Evolutionary conservation across 2,797 vertebrate species (phyloP), one percentile per base, ranked within the genome.

Genomic region (Adelosebastes latens): DNA sequence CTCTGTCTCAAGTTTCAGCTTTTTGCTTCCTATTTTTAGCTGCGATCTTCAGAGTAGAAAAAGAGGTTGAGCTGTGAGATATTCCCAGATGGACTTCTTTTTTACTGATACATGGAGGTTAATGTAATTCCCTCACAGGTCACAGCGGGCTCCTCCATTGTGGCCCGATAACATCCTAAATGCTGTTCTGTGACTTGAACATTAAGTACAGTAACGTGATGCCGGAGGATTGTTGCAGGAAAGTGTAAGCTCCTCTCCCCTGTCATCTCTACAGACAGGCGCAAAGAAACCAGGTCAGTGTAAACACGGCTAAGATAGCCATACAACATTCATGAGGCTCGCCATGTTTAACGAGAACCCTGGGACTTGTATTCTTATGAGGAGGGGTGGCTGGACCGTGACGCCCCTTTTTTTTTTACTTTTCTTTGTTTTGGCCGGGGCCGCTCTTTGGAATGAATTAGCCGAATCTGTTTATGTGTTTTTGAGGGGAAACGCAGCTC

Each of bases 241-340:
- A 87, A 75, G 79, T 69, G 75, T 81, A 85, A 85, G 81, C 87
- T 86, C 83, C 62, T 66, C 71, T 83, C 75, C 71, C 65, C 73
- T 82, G 88, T 90, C 89, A 75, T 86, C 78, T 87, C 79, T 60
- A 56, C 79, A 85, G 72, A 85, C 79, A n/a, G 65, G 78, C 81
- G 81, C 83, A 85, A 85, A 84, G 88, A 94, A 95, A 93, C 46
- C 77, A 91, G 93, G 92, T 94, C 93, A 92, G 90, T 77, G 87
- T 92, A 91, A 95, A 94, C 90, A 92, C 59, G 66, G 89, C 89
- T 93, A 89, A 92, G 86, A 94, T 89, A 87, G 79, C 79, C 89
- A 91, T 95, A 59, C 86, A 95, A 94, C 93, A 94, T 96, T 96
- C 92, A 96, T 95, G 92, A 95, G 91, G 76, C 76, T 80, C 46